Percentiles rank a stretch among this genome's conserved stretches.
These are phyloP conservation scores for Lemur catta DNA, from an alignment of 2,797 vertebrate species.

Conservation along the genomic window DNA sequence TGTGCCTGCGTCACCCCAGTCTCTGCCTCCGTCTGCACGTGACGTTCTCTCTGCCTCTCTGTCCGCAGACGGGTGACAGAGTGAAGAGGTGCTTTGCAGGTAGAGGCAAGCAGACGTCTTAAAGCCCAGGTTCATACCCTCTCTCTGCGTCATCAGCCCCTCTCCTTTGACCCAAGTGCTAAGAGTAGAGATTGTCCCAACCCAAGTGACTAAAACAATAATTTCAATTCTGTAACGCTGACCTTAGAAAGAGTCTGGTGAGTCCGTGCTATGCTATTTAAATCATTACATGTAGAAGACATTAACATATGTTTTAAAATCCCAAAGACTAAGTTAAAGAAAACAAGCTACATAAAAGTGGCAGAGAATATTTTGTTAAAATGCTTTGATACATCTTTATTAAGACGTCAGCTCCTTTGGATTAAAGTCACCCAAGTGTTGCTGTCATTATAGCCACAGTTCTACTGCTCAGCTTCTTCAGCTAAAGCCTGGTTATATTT, in stretches of 20 bases:
- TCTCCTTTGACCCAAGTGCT: not conserved
- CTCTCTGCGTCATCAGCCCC: not conserved
- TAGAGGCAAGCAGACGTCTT: not conserved
- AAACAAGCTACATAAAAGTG: not conserved
- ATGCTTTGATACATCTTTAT: not conserved
- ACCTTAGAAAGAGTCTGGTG: not conserved
- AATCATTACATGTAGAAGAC: not conserved
- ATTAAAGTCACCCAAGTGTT: not conserved
- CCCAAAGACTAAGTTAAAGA: not conserved
- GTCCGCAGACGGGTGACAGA: not conserved
- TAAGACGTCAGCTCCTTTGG: not conserved
- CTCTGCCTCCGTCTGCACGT: not conserved
- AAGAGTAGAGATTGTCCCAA: not conserved
- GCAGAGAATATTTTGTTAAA: not conserved
- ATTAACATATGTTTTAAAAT: not conserved
- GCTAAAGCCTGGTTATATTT: not conserved
- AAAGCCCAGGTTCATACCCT: not conserved
- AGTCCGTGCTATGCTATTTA: not conserved
- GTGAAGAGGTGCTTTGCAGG: not conserved
- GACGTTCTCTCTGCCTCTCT: not conserved
- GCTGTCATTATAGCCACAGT: not conserved
- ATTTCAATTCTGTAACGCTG: not conserved
- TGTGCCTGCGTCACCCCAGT: rapidly evolving
- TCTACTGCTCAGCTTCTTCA: not conserved
- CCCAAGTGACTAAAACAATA: not conserved